phyloP scores from a whole-genome alignment of 1,140 invertebrate species.

The Macrobrachium rosenbergii region DNA sequence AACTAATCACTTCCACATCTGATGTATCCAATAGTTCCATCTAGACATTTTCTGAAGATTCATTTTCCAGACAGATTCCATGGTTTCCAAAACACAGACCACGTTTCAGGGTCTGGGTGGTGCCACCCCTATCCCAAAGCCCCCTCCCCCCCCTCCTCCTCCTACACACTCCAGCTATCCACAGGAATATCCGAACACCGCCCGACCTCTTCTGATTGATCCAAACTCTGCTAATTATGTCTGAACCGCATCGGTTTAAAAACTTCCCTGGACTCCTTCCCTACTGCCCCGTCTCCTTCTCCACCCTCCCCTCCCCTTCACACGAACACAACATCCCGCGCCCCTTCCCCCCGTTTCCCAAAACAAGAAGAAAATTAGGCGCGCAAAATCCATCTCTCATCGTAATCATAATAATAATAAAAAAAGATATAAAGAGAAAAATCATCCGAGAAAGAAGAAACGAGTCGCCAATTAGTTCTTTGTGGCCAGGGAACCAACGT shows the following conservation, averaged over 20 bases:
- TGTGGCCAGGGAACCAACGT: too few species aligned
- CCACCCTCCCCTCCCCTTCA: not conserved
- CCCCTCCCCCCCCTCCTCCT: not conserved
- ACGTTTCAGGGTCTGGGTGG: not conserved
- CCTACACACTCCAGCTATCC: not conserved
- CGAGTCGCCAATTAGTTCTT: too few species aligned
- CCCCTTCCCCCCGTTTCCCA: not conserved
- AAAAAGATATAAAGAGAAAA: not conserved
- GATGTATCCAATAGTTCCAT: too few species aligned
- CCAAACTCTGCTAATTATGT: too few species aligned
- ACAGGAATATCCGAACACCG: too few species aligned
- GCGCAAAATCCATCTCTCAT: not conserved
- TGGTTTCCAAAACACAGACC: too few species aligned
- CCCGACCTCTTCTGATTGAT: too few species aligned
- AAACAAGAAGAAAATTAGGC: too few species aligned
- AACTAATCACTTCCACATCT: not conserved
- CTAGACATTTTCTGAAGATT: too few species aligned
- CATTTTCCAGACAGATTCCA: too few species aligned
- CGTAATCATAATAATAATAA: not conserved
- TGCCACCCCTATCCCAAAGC: not conserved
- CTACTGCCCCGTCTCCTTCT: not conserved
- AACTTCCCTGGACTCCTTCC: not conserved
- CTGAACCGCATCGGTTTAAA: too few species aligned
- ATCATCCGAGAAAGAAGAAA: not conserved
- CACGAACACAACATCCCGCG: not conserved